Evolutionary conservation across 1,140 invertebrate genomes (phyloP).

Genomic region (Ceratoteleas bidentatus): DNA sequence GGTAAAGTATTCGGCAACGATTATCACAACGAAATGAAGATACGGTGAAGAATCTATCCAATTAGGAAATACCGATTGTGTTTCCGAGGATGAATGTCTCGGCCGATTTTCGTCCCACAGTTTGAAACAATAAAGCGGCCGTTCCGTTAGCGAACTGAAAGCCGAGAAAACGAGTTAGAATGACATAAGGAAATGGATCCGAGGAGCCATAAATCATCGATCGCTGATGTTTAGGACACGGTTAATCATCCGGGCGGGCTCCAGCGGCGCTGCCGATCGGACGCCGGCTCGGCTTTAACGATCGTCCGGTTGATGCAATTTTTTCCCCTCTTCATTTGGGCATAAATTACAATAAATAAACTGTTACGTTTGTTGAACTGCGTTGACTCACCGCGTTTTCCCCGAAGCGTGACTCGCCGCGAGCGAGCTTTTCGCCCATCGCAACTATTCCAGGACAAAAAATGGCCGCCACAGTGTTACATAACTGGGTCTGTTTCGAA

Average conservation of each 20-base stretch:
- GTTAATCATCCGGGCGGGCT: constrained; percentile 42
- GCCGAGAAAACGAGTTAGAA: constrained; percentile 27
- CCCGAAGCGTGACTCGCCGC: constrained; percentile 23
- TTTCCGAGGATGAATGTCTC: not conserved
- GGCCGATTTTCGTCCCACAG: not conserved
- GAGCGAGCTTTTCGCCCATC: constrained; percentile 9
- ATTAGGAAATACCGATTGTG: too few species aligned
- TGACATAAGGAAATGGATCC: constrained; percentile 42
- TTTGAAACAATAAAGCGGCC: constrained; percentile 9
- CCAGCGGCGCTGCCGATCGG: constrained; percentile 12
- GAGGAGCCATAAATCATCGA: constrained; percentile 40
- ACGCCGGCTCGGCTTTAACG: constrained; percentile 10
- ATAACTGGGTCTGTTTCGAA: constrained; percentile 35
- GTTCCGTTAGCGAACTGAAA: not conserved
- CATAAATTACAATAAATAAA: constrained; percentile 32
- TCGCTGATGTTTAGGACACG: constrained; percentile 42
- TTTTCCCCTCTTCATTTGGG: constrained; percentile 21
- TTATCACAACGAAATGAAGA: too few species aligned
- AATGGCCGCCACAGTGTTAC: constrained; percentile 11
- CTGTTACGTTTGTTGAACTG: constrained; percentile 13
- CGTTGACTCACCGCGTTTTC: constrained; percentile 12
- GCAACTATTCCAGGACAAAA: constrained; percentile 30
- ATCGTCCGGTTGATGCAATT: constrained; percentile 29
- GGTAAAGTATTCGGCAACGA: too few species aligned
- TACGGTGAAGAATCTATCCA: too few species aligned